Evolutionary conservation across 30 jellyfish, hydroid and myxozoan genomes (phyloP).

Genomic region (Cassiopea xamachana): DNA sequence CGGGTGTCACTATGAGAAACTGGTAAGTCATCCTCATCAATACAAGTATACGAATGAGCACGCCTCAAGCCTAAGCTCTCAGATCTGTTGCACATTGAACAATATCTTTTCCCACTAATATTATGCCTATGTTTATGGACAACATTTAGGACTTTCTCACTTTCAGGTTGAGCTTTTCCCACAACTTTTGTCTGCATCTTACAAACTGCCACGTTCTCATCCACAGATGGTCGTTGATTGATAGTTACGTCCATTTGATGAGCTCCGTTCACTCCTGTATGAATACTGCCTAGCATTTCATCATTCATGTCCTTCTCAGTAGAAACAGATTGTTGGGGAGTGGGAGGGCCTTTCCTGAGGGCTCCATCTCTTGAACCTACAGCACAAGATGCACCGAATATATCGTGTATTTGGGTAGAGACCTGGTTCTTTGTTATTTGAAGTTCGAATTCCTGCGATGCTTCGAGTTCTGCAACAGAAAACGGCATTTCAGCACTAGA

Average conservation of each 20-base stretch:
- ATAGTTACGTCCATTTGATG: neutral
- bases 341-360: neutral
- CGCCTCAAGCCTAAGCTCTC: neutral
- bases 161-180: neutral
- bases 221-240: neutral
- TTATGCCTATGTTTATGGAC: neutral
- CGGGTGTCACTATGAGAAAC: neutral
- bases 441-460: constrained; percentile 60
- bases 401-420: neutral
- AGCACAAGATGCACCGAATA: neutral
- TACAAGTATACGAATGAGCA: constrained; percentile 20
- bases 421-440: constrained; percentile 20
- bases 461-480: constrained; percentile 68
- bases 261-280: too few relatives aligned
- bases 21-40: neutral
- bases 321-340: neutral
- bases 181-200: neutral
- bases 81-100: neutral
- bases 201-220: neutral
- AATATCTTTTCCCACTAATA: neutral
- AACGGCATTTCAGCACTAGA: constrained; percentile 57
- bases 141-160: neutral
- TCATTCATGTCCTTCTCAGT: neutral
- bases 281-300: neutral
- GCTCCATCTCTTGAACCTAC: too few relatives aligned